Conservation (phyloP, 2,797 vertebrate genomes). For the Mus caroli region DNA sequence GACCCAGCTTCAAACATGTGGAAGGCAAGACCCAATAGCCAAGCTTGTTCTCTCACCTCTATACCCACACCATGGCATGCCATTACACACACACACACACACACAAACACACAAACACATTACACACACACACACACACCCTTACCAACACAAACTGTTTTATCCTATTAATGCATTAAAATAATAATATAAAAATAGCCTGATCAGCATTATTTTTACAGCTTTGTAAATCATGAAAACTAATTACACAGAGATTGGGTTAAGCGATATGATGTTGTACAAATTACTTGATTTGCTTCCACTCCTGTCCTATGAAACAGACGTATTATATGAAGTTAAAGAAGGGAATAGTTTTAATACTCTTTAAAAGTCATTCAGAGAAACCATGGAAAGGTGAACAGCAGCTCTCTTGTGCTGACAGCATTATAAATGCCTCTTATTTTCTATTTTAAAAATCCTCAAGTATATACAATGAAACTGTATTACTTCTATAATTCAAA, state of each 20-base stretch:
- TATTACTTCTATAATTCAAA: slow-evolving; percentile 33
- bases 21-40: not conserved
- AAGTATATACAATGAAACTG: not conserved
- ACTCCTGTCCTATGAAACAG: not conserved
- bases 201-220: not conserved
- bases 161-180: slow-evolving; percentile 26
- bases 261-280: not conserved
- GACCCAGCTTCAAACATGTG: not conserved
- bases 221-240: slow-evolving; percentile 45
- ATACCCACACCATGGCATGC: not conserved
- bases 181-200: not conserved
- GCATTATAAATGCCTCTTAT: not conserved
- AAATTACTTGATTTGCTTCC: slow-evolving; percentile 10
- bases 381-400: slow-evolving; percentile 31
- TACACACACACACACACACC: not conserved
- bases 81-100: not conserved
- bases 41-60: not conserved
- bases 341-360: slow-evolving; percentile 1
- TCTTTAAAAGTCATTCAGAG: not conserved
- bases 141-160: not conserved
- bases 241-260: not conserved
- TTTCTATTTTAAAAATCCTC: slow-evolving; percentile 30
- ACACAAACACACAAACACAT: not conserved
- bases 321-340: not conserved
- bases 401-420: slow-evolving; percentile 1